Conservation (phyloP, 1,140 invertebrate genomes). For the Lepidurus couesii region DNA sequence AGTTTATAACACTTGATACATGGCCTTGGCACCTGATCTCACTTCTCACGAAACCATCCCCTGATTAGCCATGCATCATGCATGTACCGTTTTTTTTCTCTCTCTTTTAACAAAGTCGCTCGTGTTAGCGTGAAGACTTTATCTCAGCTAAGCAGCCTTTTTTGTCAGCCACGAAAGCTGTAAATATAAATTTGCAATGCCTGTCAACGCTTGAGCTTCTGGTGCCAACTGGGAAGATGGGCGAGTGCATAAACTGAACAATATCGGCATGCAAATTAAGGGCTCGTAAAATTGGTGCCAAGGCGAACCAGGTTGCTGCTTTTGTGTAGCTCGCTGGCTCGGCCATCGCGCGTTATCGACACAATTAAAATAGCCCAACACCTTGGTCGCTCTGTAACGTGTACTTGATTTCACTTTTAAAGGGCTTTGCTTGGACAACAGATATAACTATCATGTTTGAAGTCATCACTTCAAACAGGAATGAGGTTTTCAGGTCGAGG, state of each 20-base stretch:
- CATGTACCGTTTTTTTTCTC: background rate
- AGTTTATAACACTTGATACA: background rate
- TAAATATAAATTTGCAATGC: background rate
- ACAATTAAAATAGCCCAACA: conserved; percentile 9
- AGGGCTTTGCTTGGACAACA: background rate
- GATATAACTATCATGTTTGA: background rate
- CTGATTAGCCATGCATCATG: conserved; percentile 15
- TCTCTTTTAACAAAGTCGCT: background rate
- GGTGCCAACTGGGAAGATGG: background rate
- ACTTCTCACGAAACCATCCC: background rate
- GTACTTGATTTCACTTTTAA: background rate
- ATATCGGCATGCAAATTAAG: conserved; percentile 15
- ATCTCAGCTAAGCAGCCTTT: background rate
- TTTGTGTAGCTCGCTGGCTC: background rate
- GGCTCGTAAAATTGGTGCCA: conserved; percentile 14
- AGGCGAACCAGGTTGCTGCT: background rate
- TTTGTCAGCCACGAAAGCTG: conserved; percentile 14
- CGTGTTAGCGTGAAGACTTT: conserved; percentile 5
- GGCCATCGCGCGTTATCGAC: background rate
- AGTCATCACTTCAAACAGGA: background rate
- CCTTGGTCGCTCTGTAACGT: background rate
- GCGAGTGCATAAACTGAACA: background rate
- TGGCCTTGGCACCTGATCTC: conserved; percentile 11
- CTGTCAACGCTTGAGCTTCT: conserved; percentile 8
- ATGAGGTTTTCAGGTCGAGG: conserved; percentile 17